Conservation (phyloP, 2,888 invertebrate species). For the Agelastica alni region DNA sequence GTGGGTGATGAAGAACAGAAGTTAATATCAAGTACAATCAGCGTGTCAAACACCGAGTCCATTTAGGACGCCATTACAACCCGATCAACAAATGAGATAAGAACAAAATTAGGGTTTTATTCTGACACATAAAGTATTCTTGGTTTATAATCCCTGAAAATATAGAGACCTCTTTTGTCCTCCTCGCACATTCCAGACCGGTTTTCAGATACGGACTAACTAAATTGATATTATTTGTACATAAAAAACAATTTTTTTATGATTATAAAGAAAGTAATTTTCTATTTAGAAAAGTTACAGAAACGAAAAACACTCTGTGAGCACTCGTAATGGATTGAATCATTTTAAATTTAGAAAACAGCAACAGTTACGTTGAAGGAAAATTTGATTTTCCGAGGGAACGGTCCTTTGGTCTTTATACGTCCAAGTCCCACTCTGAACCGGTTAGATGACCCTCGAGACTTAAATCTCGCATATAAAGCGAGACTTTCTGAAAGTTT, state of each 20-base stretch:
- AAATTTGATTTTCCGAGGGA: too few relatives aligned
- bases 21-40: constrained; percentile 8
- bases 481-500: constrained; percentile 7
- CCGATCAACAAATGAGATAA: constrained; percentile 20
- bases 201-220: neutral
- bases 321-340: too few relatives aligned
- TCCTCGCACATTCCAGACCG: neutral
- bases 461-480: constrained; percentile 14
- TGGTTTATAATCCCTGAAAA: constrained; percentile 20
- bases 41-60: constrained; percentile 20
- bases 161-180: constrained; percentile 16
- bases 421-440: constrained; percentile 6
- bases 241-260: too few relatives aligned
- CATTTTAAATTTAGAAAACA: too few relatives aligned
- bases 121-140: constrained; percentile 18
- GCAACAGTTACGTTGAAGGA: too few relatives aligned
- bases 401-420: neutral
- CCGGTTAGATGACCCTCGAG: constrained; percentile 4
- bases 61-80: constrained; percentile 18
- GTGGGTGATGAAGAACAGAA: constrained; percentile 10
- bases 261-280: too few relatives aligned
- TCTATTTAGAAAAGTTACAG: too few relatives aligned
- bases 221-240: too few relatives aligned
- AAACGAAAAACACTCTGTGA: too few relatives aligned
- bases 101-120: constrained; percentile 22